These are phyloP conservation scores for Ormyrus nitidulus DNA, from an alignment of 2,888 invertebrate species.

Conservation along the genomic window DNA sequence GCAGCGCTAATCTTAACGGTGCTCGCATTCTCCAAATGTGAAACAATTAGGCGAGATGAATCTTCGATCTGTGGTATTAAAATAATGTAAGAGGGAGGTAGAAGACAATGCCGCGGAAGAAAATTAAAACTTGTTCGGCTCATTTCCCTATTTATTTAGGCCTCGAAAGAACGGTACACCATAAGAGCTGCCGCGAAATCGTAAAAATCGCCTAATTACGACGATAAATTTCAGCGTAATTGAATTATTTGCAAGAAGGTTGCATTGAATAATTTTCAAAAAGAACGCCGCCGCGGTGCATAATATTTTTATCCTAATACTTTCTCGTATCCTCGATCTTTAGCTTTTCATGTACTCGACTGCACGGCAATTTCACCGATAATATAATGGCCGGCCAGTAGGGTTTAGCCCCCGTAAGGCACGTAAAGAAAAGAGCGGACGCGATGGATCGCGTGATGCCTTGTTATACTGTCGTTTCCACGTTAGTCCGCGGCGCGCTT, in stretches of 20 bases:
- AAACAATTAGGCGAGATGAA: constrained; percentile 25
- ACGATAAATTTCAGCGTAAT: neutral
- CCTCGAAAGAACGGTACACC: constrained; percentile 2
- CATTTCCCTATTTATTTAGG: constrained; percentile 5
- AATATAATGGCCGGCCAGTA: constrained; percentile 57
- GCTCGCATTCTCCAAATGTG: neutral
- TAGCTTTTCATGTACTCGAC: constrained; percentile 57
- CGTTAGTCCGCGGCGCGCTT: neutral
- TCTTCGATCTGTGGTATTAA: neutral
- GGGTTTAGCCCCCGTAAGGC: constrained; percentile 59
- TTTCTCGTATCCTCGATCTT: neutral
- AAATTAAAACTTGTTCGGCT: neutral
- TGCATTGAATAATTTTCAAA: neutral
- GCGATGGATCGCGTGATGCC: constrained; percentile 37
- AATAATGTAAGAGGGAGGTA: too few species aligned
- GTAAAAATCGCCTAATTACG: neutral
- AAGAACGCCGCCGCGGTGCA: neutral
- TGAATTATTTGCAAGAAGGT: neutral
- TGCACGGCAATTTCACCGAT: constrained; percentile 61
- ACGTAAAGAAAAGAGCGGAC: constrained; percentile 27
- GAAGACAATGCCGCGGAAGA: neutral
- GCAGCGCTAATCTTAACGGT: neutral
- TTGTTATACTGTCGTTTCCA: constrained; percentile 38
- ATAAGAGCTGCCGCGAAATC: neutral
- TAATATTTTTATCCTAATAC: constrained; percentile 6